These are phyloP conservation scores for Drosophila mayaguana DNA, from an alignment of 2,888 invertebrate species.

Conservation along the genomic window DNA sequence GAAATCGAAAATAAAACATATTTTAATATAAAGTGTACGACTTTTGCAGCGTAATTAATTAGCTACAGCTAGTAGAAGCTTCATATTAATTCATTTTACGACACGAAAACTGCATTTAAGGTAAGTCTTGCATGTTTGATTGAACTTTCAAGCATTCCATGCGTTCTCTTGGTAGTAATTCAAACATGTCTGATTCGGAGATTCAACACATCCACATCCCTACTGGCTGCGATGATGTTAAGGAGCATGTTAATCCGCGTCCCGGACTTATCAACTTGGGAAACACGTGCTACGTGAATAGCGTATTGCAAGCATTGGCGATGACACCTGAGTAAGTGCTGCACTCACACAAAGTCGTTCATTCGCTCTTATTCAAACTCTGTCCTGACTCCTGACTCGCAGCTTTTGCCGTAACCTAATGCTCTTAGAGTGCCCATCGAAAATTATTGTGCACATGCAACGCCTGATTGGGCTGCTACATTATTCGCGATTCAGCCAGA, in stretches of 20 bases:
- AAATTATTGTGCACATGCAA: neutral
- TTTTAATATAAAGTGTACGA: too few species aligned
- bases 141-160: too few species aligned
- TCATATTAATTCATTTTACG: too few species aligned
- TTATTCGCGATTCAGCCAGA: too few species aligned
- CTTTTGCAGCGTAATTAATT: neutral
- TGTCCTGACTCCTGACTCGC: neutral
- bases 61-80: too few species aligned
- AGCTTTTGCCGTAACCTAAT: neutral
- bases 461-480: neutral
- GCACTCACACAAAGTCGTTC: too few species aligned
- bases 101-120: neutral
- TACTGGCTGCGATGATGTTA: fast-evolving
- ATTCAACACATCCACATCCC: too few species aligned
- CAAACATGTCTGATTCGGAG: too few species aligned
- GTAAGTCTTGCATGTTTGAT: neutral
- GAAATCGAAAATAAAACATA: too few species aligned
- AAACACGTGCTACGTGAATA: neutral
- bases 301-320: neutral
- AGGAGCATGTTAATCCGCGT: too few species aligned
- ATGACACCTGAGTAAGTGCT: neutral
- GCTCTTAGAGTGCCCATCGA: neutral
- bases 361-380: too few species aligned
- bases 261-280: neutral
- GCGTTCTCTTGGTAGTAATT: too few species aligned